A percentile compares a stretch with the other conserved stretches of the same genome.
Conservation (phyloP, 2,113 vertebrate genomes). For the Ia io region DNA sequence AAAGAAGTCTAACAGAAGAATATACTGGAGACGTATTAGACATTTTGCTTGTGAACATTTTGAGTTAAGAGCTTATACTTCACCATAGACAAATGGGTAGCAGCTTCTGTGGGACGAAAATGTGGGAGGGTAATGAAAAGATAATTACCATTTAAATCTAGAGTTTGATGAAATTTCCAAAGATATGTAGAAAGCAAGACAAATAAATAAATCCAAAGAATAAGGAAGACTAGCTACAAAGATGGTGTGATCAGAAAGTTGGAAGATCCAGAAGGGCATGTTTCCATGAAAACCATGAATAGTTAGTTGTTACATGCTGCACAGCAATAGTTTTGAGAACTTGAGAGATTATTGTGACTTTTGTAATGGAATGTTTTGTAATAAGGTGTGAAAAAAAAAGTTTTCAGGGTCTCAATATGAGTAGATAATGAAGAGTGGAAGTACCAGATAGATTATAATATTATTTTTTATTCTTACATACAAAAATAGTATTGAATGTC, state of each 20-base stretch:
- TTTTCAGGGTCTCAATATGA: not conserved
- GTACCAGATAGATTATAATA: not conserved
- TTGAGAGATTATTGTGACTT: not conserved
- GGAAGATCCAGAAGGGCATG: not conserved
- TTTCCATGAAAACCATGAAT: not conserved
- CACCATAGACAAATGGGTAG: not conserved
- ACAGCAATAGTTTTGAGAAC: not conserved
- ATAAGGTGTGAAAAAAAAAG: not conserved
- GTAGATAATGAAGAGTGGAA: not conserved
- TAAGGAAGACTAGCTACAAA: not conserved
- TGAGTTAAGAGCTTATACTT: not conserved
- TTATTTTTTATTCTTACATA: constrained; percentile 1
- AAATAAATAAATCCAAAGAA: not conserved
- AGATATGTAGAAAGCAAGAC: not conserved
- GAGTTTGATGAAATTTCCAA: not conserved
- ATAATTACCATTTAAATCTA: not conserved
- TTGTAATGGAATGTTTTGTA: not conserved
- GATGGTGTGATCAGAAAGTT: not conserved
- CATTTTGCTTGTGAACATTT: not conserved
- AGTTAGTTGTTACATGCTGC: not conserved
- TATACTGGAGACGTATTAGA: not conserved
- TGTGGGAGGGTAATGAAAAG: not conserved
- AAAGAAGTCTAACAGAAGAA: not conserved
- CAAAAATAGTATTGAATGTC: not conserved
- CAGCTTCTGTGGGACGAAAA: not conserved